These are phyloP conservation scores for Geophilus truncorum DNA, from an alignment of 2,888 invertebrate species.

Conservation along the genomic window DNA sequence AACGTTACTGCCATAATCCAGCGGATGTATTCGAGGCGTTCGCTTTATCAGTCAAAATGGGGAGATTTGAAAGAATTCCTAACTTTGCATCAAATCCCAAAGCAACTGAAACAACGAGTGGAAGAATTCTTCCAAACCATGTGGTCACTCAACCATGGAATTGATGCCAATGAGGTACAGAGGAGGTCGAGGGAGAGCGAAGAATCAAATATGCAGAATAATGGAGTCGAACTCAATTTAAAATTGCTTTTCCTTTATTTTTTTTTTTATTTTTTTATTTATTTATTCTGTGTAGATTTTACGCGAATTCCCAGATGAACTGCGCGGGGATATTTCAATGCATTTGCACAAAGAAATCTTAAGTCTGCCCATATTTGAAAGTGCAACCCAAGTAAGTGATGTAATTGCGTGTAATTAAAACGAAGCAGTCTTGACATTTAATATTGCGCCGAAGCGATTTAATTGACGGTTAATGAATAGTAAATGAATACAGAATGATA, in stretches of 20 bases:
- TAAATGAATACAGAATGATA: no score
- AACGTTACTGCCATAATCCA: constrained; percentile 97
- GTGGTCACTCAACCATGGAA: constrained; percentile 96
- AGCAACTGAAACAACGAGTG: constrained; percentile 89
- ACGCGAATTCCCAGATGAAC: constrained; percentile 92
- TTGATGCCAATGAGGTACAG: constrained; percentile 86
- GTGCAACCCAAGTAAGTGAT: constrained; percentile 65
- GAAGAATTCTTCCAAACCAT: constrained; percentile 97
- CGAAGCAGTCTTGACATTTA: no score
- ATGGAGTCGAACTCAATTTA: neutral
- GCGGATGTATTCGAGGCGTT: constrained; percentile 89
- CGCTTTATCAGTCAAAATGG: constrained; percentile 91
- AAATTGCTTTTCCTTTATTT: no score
- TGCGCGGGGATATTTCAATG: constrained; percentile 91
- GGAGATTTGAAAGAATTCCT: constrained; percentile 93
- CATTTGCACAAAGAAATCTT: constrained; percentile 92
- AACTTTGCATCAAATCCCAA: constrained; percentile 88
- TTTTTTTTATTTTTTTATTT: neutral
- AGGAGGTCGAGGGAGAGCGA: neutral
- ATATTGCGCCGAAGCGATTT: no score
- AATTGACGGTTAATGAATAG: no score
- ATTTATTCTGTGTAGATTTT: constrained; percentile 62
- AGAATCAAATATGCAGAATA: neutral
- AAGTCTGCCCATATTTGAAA: constrained; percentile 88
- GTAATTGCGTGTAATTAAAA: no score